These are phyloP conservation scores for Dipodomys merriami DNA, from an alignment of 2,113 vertebrate species.

Conservation along the genomic window DNA sequence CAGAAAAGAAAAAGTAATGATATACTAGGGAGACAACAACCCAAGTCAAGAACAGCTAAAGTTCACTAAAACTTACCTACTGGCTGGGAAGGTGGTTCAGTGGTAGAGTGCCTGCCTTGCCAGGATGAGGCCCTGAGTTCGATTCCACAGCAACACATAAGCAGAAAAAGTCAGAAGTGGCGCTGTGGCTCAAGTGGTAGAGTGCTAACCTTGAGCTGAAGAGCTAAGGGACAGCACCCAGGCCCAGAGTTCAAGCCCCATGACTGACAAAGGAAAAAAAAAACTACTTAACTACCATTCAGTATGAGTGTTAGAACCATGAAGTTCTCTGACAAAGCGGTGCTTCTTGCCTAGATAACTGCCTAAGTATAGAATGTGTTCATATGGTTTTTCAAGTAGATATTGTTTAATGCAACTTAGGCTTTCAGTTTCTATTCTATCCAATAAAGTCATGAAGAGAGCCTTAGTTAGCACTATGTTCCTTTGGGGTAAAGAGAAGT, in stretches of 20 bases:
- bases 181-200: no score
- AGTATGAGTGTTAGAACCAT: constrained; percentile 19
- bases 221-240: no score
- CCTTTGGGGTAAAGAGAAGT: neutral
- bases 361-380: neutral
- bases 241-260: no score
- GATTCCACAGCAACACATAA: no score
- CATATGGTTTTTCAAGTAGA: constrained; percentile 12
- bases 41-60: neutral
- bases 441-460: neutral
- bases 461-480: neutral
- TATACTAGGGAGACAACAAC: neutral
- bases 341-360: neutral
- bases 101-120: no score
- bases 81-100: no score
- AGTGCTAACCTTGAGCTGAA: no score
- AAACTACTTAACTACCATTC: neutral
- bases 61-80: constrained; percentile 1
- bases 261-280: no score
- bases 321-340: neutral
- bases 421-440: constrained; percentile 17
- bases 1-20: constrained; percentile 44
- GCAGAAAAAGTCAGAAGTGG: no score
- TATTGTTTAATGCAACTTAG: constrained; percentile 9
- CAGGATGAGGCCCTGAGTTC: no score